Percentiles rank a stretch among this genome's conserved stretches.
phyloP scores from a whole-genome alignment of 2,113 vertebrate genomes.

The Silurus asotus region DNA sequence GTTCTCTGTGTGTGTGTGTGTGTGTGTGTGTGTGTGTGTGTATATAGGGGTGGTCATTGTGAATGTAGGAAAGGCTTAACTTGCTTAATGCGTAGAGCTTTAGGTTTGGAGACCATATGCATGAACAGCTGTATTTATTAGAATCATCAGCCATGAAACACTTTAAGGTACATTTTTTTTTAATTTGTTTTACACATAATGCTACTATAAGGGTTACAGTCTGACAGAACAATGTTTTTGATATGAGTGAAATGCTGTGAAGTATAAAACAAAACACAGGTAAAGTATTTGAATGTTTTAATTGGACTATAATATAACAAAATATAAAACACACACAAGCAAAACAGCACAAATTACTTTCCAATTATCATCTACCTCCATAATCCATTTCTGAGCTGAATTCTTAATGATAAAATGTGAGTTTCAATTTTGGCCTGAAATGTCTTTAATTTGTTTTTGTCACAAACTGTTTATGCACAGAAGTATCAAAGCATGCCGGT shows the following conservation, averaged over 20 bases:
- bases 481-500: neutral
- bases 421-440: neutral
- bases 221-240: neutral
- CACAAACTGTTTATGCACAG: neutral
- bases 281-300: neutral
- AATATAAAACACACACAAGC: neutral
- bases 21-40: too few species aligned
- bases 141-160: neutral
- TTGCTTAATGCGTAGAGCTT: neutral
- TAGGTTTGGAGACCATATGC: neutral
- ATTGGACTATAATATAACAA: neutral
- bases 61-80: too few species aligned
- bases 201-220: neutral
- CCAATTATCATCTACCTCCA: neutral
- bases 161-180: neutral
- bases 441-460: neutral
- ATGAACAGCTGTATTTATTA: neutral
- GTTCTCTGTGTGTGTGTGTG: too few species aligned
- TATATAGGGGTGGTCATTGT: too few species aligned
- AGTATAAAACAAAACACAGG: neutral
- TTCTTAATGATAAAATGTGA: neutral
- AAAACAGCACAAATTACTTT: neutral
- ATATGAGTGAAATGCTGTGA: neutral
- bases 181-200: neutral
- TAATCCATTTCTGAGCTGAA: neutral